Conservation (phyloP, 2,888 invertebrate species). For the Portevinia maculata region DNA sequence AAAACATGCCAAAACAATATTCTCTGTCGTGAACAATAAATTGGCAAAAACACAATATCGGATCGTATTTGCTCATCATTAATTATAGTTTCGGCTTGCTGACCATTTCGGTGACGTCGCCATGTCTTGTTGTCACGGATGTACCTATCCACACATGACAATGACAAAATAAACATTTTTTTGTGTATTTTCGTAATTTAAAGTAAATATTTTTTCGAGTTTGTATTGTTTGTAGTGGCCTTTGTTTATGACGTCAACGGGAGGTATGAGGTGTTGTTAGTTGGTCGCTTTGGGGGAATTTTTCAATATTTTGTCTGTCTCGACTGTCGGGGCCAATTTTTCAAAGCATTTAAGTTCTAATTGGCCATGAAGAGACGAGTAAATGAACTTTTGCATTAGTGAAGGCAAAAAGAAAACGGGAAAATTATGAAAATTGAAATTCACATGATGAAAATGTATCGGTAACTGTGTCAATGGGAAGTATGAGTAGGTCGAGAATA, state of each 20-base stretch:
- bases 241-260: slow-evolving; percentile 53
- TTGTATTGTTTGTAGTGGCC: slow-evolving; percentile 10
- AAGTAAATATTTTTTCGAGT: neutral
- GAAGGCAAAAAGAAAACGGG: neutral
- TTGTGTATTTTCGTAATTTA: slow-evolving; percentile 16
- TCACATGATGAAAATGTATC: neutral
- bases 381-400: slow-evolving; percentile 11
- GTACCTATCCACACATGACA: slow-evolving; percentile 6
- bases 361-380: slow-evolving; percentile 27
- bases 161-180: slow-evolving; percentile 17
- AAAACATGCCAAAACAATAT: slow-evolving; percentile 5
- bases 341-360: slow-evolving; percentile 46
- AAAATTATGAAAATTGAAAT: neutral
- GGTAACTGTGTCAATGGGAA: no score
- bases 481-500: no score
- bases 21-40: slow-evolving; percentile 6
- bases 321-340: slow-evolving; percentile 51
- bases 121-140: slow-evolving; percentile 7
- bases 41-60: slow-evolving; percentile 33
- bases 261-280: slow-evolving; percentile 34
- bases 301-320: slow-evolving; percentile 4
- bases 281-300: slow-evolving; percentile 16
- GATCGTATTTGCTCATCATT: slow-evolving; percentile 55
- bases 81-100: slow-evolving; percentile 46
- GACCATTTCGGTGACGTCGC: slow-evolving; percentile 31